These are phyloP conservation scores for Oncorhynchus mykiss DNA, from an alignment of 2,113 vertebrate genomes.

Conservation along the genomic window DNA sequence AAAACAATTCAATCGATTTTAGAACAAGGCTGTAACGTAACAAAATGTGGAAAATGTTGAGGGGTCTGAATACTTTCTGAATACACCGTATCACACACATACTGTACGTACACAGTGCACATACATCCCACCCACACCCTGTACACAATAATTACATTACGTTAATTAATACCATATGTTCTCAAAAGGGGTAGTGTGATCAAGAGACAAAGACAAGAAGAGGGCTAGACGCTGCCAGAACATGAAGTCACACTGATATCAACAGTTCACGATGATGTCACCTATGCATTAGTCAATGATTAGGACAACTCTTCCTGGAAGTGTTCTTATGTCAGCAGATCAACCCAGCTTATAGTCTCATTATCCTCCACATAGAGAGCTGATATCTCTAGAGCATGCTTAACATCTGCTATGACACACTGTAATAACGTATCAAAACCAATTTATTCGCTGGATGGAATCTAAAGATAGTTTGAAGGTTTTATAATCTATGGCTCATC, in stretches of 20 bases:
- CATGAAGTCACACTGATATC: slow-evolving; percentile 53
- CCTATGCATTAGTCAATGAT: slow-evolving; percentile 21
- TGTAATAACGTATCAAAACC: background rate
- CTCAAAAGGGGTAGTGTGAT: slow-evolving; percentile 11
- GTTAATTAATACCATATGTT: slow-evolving; percentile 54
- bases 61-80: too few relatives aligned
- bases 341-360: slow-evolving; percentile 36
- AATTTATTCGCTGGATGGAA: background rate
- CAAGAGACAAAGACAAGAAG: slow-evolving; percentile 2
- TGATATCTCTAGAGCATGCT: too few relatives aligned
- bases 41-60: too few relatives aligned
- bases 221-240: slow-evolving; percentile 35
- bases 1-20: too few relatives aligned
- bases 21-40: too few relatives aligned
- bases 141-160: background rate
- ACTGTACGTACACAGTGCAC: background rate
- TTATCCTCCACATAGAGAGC: background rate
- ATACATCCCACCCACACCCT: slow-evolving; percentile 4
- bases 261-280: slow-evolving; percentile 47
- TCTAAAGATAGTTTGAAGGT: background rate
- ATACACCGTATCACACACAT: background rate
- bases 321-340: slow-evolving; percentile 29
- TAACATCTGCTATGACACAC: too few relatives aligned
- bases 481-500: background rate
- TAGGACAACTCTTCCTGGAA: slow-evolving; percentile 35